Conservation (phyloP, 2,888 invertebrate genomes). For the Melanostoma mellinum region DNA sequence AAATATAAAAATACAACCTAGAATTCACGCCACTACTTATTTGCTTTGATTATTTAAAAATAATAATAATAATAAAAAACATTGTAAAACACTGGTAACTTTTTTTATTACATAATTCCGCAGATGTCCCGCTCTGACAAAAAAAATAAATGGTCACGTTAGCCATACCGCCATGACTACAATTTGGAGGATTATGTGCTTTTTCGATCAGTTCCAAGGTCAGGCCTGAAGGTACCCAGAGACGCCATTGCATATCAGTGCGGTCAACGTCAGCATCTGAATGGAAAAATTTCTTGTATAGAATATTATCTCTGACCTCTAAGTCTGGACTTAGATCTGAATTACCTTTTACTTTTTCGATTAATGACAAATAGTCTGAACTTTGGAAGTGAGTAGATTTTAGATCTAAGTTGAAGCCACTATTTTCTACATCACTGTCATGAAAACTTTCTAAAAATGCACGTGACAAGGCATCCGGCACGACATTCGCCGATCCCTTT, state of each 20-base stretch:
- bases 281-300: slow-evolving; percentile 33
- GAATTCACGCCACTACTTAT: too few relatives aligned
- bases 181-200: slow-evolving; percentile 11
- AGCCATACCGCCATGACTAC: slow-evolving; percentile 42
- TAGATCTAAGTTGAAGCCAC: not conserved
- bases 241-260: not conserved
- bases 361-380: not conserved
- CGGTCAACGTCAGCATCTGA: slow-evolving; percentile 7
- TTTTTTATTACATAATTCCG: too few relatives aligned
- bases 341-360: not conserved
- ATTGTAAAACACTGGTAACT: too few relatives aligned
- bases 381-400: not conserved
- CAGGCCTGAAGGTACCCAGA: slow-evolving; percentile 26
- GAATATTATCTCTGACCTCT: slow-evolving; percentile 32
- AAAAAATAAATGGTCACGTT: too few relatives aligned
- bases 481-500: slow-evolving; percentile 73
- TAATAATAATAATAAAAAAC: too few relatives aligned
- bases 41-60: too few relatives aligned
- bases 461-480: slow-evolving; percentile 63
- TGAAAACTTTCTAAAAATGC: slow-evolving; percentile 5
- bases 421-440: not conserved
- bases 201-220: not conserved
- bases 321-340: not conserved
- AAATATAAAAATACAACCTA: too few relatives aligned
- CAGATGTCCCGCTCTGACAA: too few relatives aligned